Evolutionary conservation across 1,140 invertebrate species (phyloP).

Genomic region (Listronotus oregonensis): DNA sequence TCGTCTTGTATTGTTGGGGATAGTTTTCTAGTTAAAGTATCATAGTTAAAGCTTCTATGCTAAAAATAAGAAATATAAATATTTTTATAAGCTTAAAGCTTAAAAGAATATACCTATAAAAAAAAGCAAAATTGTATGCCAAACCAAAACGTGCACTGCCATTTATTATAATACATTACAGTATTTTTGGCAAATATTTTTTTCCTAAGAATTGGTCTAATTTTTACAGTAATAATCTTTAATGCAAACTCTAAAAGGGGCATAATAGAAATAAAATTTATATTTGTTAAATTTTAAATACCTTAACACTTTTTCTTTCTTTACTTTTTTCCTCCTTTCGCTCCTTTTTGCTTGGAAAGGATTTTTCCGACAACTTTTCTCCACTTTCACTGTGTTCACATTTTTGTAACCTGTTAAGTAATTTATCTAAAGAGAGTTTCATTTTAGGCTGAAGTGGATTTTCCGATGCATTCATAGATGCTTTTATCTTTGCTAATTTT

Average conservation of each 20-base stretch:
- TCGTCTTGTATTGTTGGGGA: slow-evolving; percentile 1
- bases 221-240: too few species aligned
- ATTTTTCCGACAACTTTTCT: slow-evolving; percentile 2
- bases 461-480: background rate
- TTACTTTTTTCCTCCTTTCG: slow-evolving; percentile 7
- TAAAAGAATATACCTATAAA: too few species aligned
- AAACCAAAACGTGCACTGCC: too few species aligned
- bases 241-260: too few species aligned
- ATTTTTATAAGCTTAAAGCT: too few species aligned
- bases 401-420: slow-evolving; percentile 39
- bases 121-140: too few species aligned
- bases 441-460: slow-evolving; percentile 8
- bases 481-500: slow-evolving; percentile 16
- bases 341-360: background rate
- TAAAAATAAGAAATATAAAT: background rate
- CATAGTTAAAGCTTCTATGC: slow-evolving; percentile 36
- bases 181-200: too few species aligned
- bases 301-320: slow-evolving; percentile 4
- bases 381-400: slow-evolving; percentile 24
- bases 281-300: background rate
- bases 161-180: too few species aligned
- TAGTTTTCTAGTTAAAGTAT: slow-evolving; percentile 12
- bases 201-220: too few species aligned
- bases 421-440: slow-evolving; percentile 37
- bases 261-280: too few species aligned